These are phyloP conservation scores for Ornithoptera priamus DNA, from an alignment of 2,888 invertebrate genomes.

Conservation along the genomic window DNA sequence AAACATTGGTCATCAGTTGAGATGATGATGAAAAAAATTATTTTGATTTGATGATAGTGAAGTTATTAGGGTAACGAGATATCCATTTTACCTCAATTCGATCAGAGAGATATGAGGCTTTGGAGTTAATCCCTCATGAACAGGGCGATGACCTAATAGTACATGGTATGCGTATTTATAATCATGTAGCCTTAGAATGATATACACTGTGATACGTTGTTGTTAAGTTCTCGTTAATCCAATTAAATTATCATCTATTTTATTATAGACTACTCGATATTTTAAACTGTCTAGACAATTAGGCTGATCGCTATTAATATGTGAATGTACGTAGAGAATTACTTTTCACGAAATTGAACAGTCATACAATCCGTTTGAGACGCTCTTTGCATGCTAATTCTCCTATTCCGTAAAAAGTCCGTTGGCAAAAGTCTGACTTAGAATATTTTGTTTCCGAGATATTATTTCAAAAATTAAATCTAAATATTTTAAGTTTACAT, in stretches of 20 bases:
- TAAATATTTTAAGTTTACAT: background rate
- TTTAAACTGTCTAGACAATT: constrained; percentile 15
- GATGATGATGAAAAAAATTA: too few relatives aligned
- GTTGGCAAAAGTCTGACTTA: background rate
- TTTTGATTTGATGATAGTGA: too few relatives aligned
- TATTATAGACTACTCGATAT: background rate
- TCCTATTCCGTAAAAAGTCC: constrained; percentile 4
- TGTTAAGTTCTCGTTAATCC: too few relatives aligned
- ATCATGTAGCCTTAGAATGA: too few relatives aligned
- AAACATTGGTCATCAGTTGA: too few relatives aligned
- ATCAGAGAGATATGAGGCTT: too few relatives aligned
- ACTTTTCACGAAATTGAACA: constrained; percentile 22
- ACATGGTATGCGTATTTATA: too few relatives aligned
- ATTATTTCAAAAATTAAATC: background rate
- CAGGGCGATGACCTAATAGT: too few relatives aligned
- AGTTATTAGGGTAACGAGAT: too few relatives aligned
- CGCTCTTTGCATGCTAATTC: constrained; percentile 22
- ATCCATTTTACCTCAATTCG: too few relatives aligned
- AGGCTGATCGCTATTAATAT: constrained; percentile 11
- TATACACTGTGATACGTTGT: too few relatives aligned
- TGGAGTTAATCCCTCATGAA: too few relatives aligned
- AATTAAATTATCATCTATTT: background rate
- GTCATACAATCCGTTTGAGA: constrained; percentile 17
- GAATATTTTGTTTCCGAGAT: background rate
- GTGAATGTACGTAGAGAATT: constrained; percentile 9